Percentiles rank a stretch among this genome's conserved stretches.
Conservation (phyloP, 2,888 invertebrate species). For the Dioctria rufipes region DNA sequence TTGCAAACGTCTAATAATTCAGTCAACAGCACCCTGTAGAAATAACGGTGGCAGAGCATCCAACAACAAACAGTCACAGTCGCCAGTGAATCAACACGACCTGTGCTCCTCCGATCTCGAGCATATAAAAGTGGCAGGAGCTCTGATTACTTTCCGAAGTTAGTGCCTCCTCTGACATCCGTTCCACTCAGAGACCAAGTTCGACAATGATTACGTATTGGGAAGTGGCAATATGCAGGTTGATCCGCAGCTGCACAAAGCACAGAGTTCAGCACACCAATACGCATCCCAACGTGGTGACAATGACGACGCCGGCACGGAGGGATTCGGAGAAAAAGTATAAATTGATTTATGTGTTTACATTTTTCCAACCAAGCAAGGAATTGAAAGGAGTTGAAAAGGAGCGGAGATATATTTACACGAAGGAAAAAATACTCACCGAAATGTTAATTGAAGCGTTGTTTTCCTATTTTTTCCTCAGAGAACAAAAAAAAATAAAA, state of each 20-base stretch:
- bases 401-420: background rate
- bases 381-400: background rate
- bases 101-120: background rate
- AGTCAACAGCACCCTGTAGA: slow-evolving; percentile 27
- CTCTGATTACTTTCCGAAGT: slow-evolving; percentile 5
- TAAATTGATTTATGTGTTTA: slow-evolving; percentile 55
- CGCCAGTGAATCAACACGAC: background rate
- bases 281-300: background rate
- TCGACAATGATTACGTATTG: slow-evolving; percentile 4
- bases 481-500: too few species aligned
- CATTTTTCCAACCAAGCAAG: slow-evolving; percentile 42
- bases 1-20: slow-evolving; percentile 46
- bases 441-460: slow-evolving; percentile 23
- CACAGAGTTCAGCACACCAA: slow-evolving; percentile 1
- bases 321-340: slow-evolving; percentile 10
- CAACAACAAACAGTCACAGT: slow-evolving; percentile 27
- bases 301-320: background rate
- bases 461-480: slow-evolving; percentile 14
- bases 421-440: slow-evolving; percentile 22
- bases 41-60: background rate
- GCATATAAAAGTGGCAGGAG: slow-evolving; percentile 14
- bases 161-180: background rate
- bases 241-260: background rate
- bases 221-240: slow-evolving; percentile 28
- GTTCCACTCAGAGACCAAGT: background rate